Percentiles rank a stretch among this genome's conserved stretches.
These are phyloP conservation scores for Rousettus leschenaultii DNA, from an alignment of 2,113 vertebrate species.

Conservation along the genomic window DNA sequence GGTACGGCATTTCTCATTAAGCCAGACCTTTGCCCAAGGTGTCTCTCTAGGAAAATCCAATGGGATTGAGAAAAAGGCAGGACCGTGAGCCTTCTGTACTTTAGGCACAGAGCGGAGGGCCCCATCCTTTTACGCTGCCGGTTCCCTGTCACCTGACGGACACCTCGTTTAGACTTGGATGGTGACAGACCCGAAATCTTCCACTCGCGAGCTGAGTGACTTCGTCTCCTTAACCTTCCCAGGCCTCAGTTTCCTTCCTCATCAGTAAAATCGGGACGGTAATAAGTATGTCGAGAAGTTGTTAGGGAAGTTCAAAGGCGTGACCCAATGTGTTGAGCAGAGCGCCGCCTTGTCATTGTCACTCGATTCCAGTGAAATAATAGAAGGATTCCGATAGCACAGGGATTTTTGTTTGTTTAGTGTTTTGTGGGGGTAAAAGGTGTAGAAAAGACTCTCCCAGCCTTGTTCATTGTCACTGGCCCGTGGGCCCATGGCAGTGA, in stretches of 20 bases:
- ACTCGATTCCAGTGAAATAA: neutral
- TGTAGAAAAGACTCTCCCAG: neutral
- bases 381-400: neutral
- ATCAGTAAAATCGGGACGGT: neutral
- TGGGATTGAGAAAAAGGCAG: neutral
- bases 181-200: neutral
- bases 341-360: neutral
- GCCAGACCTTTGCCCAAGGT: neutral
- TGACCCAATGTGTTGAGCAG: neutral
- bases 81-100: neutral
- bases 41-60: neutral
- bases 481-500: fast-evolving
- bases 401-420: neutral
- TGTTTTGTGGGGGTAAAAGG: neutral
- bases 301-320: neutral
- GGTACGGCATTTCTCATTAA: neutral
- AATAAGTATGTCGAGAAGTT: neutral
- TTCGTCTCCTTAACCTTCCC: neutral
- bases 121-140: neutral
- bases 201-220: neutral
- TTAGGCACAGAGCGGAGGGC: neutral
- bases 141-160: neutral
- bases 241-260: neutral
- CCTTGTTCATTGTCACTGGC: neutral
- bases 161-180: neutral